Conservation (phyloP, 1,140 invertebrate species). For the Meloidogyne chitwoodi region DNA sequence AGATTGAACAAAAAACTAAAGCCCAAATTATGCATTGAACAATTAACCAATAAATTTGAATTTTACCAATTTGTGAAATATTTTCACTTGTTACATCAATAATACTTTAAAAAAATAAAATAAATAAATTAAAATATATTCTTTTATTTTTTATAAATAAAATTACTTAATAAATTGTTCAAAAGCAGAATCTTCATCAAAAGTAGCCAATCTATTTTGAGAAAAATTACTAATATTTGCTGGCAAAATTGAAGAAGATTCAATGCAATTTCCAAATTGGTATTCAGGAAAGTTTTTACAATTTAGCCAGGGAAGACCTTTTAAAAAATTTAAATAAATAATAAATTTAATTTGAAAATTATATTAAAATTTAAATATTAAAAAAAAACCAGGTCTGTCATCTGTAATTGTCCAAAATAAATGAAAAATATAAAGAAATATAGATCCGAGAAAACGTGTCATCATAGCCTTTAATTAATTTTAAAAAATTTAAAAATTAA, state of each 20-base stretch:
- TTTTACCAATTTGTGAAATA: conserved; percentile 51
- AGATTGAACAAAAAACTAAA: conserved; percentile 52
- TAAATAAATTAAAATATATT: neutral
- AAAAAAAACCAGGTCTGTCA: conserved; percentile 47
- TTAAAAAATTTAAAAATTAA: neutral
- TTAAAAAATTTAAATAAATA: neutral
- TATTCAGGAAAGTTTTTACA: conserved; percentile 57
- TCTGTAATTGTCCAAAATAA: conserved; percentile 55
- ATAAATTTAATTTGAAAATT: too few species aligned
- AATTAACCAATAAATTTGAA: conserved; percentile 47
- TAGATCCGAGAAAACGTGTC: conserved; percentile 43
- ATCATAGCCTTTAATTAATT: conserved; percentile 13
- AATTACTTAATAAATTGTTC: conserved; percentile 49
- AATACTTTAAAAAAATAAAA: conserved; percentile 29
- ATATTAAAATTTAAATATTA: too few species aligned
- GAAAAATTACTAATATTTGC: neutral
- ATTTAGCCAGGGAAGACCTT: conserved; percentile 55
- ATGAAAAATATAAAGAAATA: conserved; percentile 55
- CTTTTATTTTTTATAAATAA: neutral
- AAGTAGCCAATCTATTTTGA: conserved; percentile 30
- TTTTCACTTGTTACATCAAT: conserved; percentile 46
- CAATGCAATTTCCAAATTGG: conserved; percentile 46
- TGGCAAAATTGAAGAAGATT: conserved; percentile 36
- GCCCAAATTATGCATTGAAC: conserved; percentile 54
- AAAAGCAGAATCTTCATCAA: conserved; percentile 50